Evolutionary conservation across 1,140 invertebrate genomes (phyloP), one percentile per base, ranked within the genome.

Genomic region (Drosophila pseudoobscura): DNA sequence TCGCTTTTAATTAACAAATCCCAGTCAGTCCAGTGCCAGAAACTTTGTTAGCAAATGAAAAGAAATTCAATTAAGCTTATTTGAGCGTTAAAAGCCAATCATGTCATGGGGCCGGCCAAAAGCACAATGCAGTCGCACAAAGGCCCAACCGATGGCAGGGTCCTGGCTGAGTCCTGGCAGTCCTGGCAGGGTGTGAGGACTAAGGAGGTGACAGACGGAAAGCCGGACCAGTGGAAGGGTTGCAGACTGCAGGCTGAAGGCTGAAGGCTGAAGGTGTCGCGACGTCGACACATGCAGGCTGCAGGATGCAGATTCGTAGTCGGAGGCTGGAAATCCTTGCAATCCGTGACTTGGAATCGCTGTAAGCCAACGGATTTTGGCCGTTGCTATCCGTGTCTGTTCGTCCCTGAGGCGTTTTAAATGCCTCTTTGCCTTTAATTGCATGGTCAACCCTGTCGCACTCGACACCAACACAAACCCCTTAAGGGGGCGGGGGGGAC

Each of bases 71-170:
- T 90, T 90, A 91, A 88, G 89, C 89, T 91, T 91, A 91, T 91
- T 91, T 90, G 90, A 91, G 89, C 89, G 89, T 91, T 91, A 91
- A 91, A 91, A 91, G 89, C 89, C 89, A 91, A 91, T 91, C 89
- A 85, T 85, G 88, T 82, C 85, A 85, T 66, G 50, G 65, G 54
- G 63, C 66, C 74, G 61, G 56, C 79, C 54, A 88, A 83, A 88
- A 79, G 82, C 69, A 87, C 82, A 88, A 88, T 83, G 83, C 78
- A 64, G 61, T 3, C 35, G 35, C 35, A 82, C 60, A 69, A 74
- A 79, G 70, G 59, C 50, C 35, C 35, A 9, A 35, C 51, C 66
- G 6, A 41, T 52, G 49, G 20, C 50, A 29, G 50, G 6, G 49
- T 15, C 41, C 13, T 24, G 24, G 22, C 22, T 5, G 24, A 5